A percentile compares a stretch with the other conserved stretches of the same genome.
Conservation (phyloP, 1,140 invertebrate genomes). For the Pseudoatta argentina region DNA sequence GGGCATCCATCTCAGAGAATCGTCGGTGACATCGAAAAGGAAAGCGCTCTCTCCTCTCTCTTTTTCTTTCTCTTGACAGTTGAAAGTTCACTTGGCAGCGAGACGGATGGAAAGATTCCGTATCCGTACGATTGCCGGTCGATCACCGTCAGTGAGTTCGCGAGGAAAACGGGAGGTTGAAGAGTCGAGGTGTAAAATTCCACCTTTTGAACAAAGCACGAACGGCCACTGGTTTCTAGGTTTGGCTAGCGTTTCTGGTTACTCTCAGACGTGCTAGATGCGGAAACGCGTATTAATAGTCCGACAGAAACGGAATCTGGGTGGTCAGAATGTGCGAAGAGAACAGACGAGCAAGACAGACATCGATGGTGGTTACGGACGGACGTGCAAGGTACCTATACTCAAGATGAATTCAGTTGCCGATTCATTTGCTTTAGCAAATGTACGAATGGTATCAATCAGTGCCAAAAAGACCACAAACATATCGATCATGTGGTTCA, state of each 20-base stretch:
- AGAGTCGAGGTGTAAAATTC: constrained; percentile 35
- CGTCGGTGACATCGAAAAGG: constrained; percentile 56
- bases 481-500: neutral
- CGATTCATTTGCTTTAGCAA: constrained; percentile 21
- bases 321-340: constrained; percentile 59
- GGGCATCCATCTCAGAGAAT: constrained; percentile 55
- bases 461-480: neutral
- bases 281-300: constrained; percentile 82
- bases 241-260: constrained; percentile 63
- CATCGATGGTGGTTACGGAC: constrained; percentile 20
- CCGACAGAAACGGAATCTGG: constrained; percentile 71
- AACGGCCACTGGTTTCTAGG: constrained; percentile 73
- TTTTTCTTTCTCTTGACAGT: constrained; percentile 51
- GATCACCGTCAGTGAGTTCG: constrained; percentile 38
- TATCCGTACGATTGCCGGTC: constrained; percentile 51
- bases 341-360: constrained; percentile 27
- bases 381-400: constrained; percentile 4
- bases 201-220: constrained; percentile 59
- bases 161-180: constrained; percentile 2
- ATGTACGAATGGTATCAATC: neutral
- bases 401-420: constrained; percentile 29
- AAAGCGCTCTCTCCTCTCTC: constrained; percentile 45
- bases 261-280: constrained; percentile 71
- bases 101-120: constrained; percentile 27
- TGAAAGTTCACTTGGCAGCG: constrained; percentile 44